Percentiles rank a stretch among this genome's conserved stretches.
Conservation (phyloP, 2,797 vertebrate genomes). For the Merluccius polli region DNA sequence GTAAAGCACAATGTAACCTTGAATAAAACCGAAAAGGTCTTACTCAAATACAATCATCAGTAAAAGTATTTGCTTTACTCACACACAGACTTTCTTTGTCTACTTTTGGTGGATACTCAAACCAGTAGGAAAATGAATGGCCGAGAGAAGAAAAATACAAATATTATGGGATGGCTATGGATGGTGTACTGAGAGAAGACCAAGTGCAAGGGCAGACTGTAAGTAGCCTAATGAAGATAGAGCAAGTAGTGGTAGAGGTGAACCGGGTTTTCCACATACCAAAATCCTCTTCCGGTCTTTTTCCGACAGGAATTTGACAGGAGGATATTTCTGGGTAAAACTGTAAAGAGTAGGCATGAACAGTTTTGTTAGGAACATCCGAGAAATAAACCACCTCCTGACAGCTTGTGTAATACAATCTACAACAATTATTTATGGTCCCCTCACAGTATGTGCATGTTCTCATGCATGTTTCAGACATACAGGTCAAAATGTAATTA, state of each 20-base stretch:
- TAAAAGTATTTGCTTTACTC: background rate
- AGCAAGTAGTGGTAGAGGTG: background rate
- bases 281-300: constrained; percentile 98
- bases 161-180: constrained; percentile 4
- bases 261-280: constrained; percentile 73
- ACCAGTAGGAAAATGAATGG: background rate
- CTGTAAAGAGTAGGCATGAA: constrained; percentile 61
- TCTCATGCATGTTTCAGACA: background rate
- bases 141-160: background rate
- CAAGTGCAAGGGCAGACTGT: background rate
- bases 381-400: background rate
- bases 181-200: background rate
- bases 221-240: background rate
- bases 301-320: constrained; percentile 97
- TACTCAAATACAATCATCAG: background rate
- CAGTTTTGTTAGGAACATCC: constrained; percentile 5
- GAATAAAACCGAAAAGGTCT: too few relatives aligned
- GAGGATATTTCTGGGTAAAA: constrained; percentile 96
- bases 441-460: background rate
- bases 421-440: background rate
- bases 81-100: too few relatives aligned
- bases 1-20: background rate
- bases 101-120: background rate
- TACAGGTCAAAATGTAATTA: background rate
- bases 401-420: background rate